These are phyloP conservation scores for Ochropacha duplaris DNA, from an alignment of 2,888 invertebrate species.

Conservation along the genomic window DNA sequence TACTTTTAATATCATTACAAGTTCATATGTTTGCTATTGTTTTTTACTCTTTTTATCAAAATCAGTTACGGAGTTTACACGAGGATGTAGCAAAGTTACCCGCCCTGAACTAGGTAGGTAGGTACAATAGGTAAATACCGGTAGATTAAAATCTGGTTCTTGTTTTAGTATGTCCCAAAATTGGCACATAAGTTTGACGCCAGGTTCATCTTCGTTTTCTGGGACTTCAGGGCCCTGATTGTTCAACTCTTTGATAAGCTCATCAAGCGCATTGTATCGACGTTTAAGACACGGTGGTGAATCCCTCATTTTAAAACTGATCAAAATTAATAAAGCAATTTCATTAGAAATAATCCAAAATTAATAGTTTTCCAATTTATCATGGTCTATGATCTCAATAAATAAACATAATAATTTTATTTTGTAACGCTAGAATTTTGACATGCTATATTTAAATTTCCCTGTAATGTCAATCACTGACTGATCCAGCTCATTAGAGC, in stretches of 20 bases:
- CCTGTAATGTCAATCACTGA: neutral
- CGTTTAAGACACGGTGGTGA: slow-evolving; percentile 59
- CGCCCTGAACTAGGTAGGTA: no score
- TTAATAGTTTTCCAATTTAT: slow-evolving; percentile 12
- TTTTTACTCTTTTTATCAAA: no score
- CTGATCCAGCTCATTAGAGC: no score
- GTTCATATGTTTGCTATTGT: no score
- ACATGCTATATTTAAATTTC: slow-evolving; percentile 9
- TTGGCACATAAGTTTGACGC: slow-evolving; percentile 62
- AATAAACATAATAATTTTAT: slow-evolving; percentile 17
- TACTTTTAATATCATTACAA: no score
- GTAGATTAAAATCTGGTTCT: slow-evolving; percentile 56
- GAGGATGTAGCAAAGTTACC: no score
- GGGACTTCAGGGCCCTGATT: neutral
- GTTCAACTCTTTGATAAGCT: slow-evolving; percentile 52
- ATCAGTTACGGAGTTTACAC: no score
- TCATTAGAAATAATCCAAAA: neutral
- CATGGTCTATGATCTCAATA: slow-evolving; percentile 34
- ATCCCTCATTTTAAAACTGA: slow-evolving; percentile 42
- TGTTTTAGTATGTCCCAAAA: slow-evolving; percentile 71
- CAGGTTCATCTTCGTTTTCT: slow-evolving; percentile 31
- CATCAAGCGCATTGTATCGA: slow-evolving; percentile 57
- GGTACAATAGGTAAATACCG: slow-evolving; percentile 33
- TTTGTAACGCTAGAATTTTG: slow-evolving; percentile 24
- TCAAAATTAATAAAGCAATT: neutral